Evolutionary conservation across 2,113 vertebrate genomes (phyloP).

Genomic region (Lynx canadensis): DNA sequence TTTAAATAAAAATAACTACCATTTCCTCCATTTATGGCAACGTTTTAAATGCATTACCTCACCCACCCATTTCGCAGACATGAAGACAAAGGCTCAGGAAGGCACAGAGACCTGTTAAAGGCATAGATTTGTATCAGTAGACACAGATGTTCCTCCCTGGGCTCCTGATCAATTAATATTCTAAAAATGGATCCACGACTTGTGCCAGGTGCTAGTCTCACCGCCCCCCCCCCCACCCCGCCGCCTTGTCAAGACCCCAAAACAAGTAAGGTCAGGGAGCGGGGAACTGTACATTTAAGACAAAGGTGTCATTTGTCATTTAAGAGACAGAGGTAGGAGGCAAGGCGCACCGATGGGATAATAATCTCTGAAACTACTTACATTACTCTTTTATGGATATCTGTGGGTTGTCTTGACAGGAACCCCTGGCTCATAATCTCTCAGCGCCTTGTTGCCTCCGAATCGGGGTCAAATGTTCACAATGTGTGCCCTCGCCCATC

Average conservation of each 20-base stretch:
- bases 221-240: accelerated
- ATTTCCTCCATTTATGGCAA: background rate
- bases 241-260: background rate
- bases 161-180: background rate
- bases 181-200: background rate
- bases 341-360: accelerated
- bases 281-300: background rate
- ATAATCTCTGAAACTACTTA: background rate
- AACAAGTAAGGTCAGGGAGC: background rate
- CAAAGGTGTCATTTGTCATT: background rate
- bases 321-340: background rate
- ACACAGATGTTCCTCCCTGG: background rate
- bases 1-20: background rate
- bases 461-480: background rate
- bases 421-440: background rate
- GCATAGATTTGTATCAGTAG: background rate
- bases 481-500: background rate
- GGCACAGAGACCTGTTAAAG: background rate
- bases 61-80: background rate
- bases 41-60: background rate
- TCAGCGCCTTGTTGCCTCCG: background rate
- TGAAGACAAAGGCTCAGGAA: background rate
- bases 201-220: too few relatives aligned
- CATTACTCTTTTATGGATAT: accelerated
- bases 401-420: background rate